Conservation (phyloP, 2,113 vertebrate genomes). For the Platysternon megacephalum region DNA sequence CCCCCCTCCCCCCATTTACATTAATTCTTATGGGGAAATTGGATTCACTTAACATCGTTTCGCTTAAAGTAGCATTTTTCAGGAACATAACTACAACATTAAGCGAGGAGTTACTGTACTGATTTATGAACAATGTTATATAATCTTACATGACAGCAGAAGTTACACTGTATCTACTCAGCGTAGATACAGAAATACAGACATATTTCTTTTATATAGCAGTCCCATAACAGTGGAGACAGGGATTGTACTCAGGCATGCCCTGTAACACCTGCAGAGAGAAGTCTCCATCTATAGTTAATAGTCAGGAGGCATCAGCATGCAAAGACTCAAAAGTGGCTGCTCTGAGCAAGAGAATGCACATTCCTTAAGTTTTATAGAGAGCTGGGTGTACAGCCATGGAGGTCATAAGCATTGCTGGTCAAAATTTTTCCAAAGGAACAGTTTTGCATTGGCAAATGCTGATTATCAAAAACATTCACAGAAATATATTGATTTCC, state of each 20-base stretch:
- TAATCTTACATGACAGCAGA: not conserved
- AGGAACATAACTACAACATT: too few species aligned
- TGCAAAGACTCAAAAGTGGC: not conserved
- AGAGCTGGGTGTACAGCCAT: not conserved
- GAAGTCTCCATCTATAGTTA: not conserved
- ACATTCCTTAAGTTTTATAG: not conserved
- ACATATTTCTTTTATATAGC: not conserved
- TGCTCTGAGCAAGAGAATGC: not conserved
- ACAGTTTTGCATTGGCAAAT: too few species aligned
- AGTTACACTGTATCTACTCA: too few species aligned
- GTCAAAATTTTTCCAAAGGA: too few species aligned
- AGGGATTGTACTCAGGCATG: not conserved
- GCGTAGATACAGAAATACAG: too few species aligned
- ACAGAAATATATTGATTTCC: too few species aligned
- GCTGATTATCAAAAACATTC: too few species aligned
- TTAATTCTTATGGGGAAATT: too few species aligned
- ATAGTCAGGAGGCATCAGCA: not conserved
- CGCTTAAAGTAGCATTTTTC: too few species aligned
- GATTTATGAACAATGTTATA: not conserved
- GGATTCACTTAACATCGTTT: too few species aligned
- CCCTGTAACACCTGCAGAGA: not conserved
- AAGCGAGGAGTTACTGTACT: too few species aligned
- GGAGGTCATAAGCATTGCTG: not conserved
- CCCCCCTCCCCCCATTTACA: too few species aligned
- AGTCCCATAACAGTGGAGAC: rapidly evolving